Evolutionary conservation across 2,113 vertebrate species (phyloP).

Genomic region (Dromiciops gliroides): DNA sequence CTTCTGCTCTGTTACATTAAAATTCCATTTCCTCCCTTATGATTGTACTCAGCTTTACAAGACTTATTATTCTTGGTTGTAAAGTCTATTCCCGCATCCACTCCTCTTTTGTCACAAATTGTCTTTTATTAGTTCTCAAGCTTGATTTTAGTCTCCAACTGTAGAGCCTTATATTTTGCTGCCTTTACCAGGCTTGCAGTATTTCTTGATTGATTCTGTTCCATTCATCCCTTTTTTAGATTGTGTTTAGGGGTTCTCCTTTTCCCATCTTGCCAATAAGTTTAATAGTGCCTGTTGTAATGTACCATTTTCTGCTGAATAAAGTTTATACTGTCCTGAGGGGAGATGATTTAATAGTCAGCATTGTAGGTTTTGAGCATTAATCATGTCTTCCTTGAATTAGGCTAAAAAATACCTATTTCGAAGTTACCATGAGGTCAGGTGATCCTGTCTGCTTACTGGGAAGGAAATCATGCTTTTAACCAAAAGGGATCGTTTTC

Average conservation of each 20-base stretch:
- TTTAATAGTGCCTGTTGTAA: neutral
- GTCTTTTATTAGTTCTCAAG: neutral
- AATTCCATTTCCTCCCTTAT: neutral
- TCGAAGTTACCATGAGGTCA: neutral
- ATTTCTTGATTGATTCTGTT: constrained; percentile 4
- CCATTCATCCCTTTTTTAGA: neutral
- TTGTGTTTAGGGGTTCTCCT: neutral
- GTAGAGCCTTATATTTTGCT: neutral
- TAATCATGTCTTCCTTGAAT: neutral
- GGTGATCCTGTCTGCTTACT: neutral
- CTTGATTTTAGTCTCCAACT: neutral
- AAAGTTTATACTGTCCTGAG: neutral
- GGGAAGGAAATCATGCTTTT: neutral
- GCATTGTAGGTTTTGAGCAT: neutral
- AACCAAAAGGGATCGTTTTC: neutral
- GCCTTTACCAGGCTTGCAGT: neutral
- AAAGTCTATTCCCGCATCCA: neutral
- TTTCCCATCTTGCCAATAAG: neutral
- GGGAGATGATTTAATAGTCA: neutral
- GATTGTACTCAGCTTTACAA: neutral
- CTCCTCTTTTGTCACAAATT: neutral
- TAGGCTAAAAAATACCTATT: neutral
- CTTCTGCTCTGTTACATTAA: neutral
- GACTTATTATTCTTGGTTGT: neutral
- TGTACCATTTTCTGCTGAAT: neutral